These are phyloP conservation scores for Cardiocondyla obscurior DNA, from an alignment of 1,140 invertebrate species.

Conservation along the genomic window DNA sequence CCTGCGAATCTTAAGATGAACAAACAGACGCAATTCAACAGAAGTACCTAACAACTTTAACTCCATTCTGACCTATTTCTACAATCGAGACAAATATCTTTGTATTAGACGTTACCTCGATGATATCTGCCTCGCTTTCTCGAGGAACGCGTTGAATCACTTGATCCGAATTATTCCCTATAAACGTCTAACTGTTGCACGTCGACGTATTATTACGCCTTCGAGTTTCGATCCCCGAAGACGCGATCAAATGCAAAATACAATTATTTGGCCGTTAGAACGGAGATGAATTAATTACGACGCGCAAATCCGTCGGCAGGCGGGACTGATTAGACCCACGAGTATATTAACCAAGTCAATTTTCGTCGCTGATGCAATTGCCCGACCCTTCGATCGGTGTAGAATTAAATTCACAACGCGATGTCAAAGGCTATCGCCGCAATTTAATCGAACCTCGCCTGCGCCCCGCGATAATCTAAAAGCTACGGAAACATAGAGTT, in stretches of 20 bases:
- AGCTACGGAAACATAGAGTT: not conserved
- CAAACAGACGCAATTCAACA: not conserved
- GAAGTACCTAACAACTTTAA: not conserved
- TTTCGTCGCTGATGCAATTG: constrained; percentile 34
- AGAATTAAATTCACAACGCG: not conserved
- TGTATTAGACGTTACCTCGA: not conserved
- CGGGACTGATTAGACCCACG: constrained; percentile 17
- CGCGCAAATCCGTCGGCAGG: not conserved
- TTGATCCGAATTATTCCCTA: not conserved
- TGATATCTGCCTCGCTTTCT: not conserved
- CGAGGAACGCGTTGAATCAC: not conserved
- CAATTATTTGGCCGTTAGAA: not conserved
- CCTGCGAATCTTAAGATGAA: not conserved
- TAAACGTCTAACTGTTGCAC: not conserved
- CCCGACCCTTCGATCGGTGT: not conserved
- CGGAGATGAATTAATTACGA: constrained; percentile 16
- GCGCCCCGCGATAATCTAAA: not conserved
- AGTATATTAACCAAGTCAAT: constrained; percentile 25
- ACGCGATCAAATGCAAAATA: not conserved
- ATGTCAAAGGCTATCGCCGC: constrained; percentile 4
- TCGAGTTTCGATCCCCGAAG: not conserved
- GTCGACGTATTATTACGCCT: not conserved
- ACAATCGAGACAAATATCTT: not conserved
- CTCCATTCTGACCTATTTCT: not conserved
- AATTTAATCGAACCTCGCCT: not conserved